Conservation (phyloP, 1,140 invertebrate genomes). For the Zaprionus kolodkinae region DNA sequence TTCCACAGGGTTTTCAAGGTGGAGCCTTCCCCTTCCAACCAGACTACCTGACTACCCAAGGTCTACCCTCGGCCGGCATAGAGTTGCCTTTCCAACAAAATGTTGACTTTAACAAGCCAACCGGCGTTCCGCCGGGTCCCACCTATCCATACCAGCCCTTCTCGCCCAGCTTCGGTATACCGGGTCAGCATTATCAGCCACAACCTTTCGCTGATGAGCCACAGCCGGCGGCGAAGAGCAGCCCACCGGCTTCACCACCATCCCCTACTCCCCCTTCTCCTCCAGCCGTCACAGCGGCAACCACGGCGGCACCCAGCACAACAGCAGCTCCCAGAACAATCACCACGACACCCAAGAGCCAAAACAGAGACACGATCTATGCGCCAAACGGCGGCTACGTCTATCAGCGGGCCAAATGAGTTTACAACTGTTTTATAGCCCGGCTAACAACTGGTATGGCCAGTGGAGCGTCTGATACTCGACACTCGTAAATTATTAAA, state of each 20-base stretch:
- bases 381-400: conserved; percentile 78
- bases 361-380: conserved; percentile 61
- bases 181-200: conserved; percentile 36
- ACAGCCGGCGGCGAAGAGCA: conserved; percentile 4
- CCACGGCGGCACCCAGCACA: conserved; percentile 16
- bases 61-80: conserved; percentile 44
- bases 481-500: conserved; percentile 68
- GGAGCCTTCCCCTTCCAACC: conserved; percentile 14
- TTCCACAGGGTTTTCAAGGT: conserved; percentile 16
- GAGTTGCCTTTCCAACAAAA: conserved; percentile 48
- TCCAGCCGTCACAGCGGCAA: neutral
- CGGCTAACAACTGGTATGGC: neutral
- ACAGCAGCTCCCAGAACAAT: conserved; percentile 12
- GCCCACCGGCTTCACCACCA: neutral
- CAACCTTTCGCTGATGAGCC: conserved; percentile 52
- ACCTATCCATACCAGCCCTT: conserved; percentile 46
- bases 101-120: conserved; percentile 46
- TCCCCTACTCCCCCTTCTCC: neutral
- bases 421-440: conserved; percentile 44
- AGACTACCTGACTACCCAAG: conserved; percentile 60
- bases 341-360: conserved; percentile 17
- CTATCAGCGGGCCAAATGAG: conserved; percentile 63
- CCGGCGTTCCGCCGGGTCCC: conserved; percentile 34
- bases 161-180: conserved; percentile 45
- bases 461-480: neutral